A percentile compares a stretch with the other conserved stretches of the same genome.
These are phyloP conservation scores for Solenopsis invicta DNA, from an alignment of 1,140 invertebrate species.

Conservation along the genomic window DNA sequence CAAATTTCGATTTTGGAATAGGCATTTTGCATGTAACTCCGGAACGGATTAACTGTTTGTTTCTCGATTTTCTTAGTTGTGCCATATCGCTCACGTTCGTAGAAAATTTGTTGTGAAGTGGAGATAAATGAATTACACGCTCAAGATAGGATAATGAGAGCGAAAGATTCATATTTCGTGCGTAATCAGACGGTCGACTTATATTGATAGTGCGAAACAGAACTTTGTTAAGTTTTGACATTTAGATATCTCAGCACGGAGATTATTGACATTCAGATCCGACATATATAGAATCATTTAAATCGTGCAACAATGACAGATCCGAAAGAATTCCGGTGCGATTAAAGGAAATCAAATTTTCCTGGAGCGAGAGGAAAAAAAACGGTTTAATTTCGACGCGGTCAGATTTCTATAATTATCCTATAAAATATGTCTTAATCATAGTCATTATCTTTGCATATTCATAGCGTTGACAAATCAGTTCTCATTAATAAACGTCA, in stretches of 20 bases:
- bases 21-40: background rate
- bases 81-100: background rate
- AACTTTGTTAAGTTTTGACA: background rate
- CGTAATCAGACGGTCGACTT: slow-evolving; percentile 11
- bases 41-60: background rate
- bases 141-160: background rate
- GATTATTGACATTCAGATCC: background rate
- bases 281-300: background rate
- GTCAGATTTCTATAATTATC: slow-evolving; percentile 17
- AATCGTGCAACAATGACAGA: background rate
- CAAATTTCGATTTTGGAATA: background rate
- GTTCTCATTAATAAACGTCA: background rate
- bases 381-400: background rate
- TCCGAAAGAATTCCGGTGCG: background rate
- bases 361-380: background rate
- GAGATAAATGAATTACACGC: background rate
- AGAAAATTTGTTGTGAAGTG: background rate
- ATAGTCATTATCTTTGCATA: background rate
- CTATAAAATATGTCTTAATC: background rate
- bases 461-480: background rate
- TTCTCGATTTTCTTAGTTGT: background rate
- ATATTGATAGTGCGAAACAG: background rate
- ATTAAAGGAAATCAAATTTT: background rate
- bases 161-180: background rate
- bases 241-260: background rate